Base-by-base conservation (phyloP, 37 sponge, comb jelly and placozoan species). In the Lycopodina hypogea region DNA sequence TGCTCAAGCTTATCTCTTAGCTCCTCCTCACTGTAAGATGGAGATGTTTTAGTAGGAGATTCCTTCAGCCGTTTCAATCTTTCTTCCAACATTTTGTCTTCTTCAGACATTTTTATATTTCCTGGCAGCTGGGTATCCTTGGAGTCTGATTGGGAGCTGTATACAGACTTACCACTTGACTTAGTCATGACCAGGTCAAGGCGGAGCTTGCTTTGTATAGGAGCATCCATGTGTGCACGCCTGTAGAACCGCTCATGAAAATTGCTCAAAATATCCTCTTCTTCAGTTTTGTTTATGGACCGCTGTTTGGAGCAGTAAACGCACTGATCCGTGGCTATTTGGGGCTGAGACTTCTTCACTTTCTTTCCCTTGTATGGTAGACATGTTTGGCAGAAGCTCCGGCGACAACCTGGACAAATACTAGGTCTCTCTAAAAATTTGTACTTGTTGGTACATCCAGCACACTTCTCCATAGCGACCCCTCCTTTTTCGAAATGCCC, bases 241-340 rank as follows among this genome's bases (percentile, higher is more conserved):
- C 84, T 80, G 68, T 92, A 84, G 51, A 76, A 92, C 18, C 85
- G 61, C 40, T 92, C 85, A 42, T 87, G 81, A 72, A 92, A 88
- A 57, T 87, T 87, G 33, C 80, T 69, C 48, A 92, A n/a, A 35
- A 84, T 80, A 40, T 81, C 88, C 15, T 38, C 72, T 33, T 92
- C 93, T 51, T 92, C 83, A 36, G 63, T 41, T 41, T 73, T 58
- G 45, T 63, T 88, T 22, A 42, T 36, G 21, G 75, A 36, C 61
- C 80, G 60, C 26, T 75, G 78, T 15, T 76, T 77, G 23, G 41
- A 32, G 59, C 88, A 87, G 72, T 87, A 87, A 23, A 87, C 82
- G 68, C 88, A 87, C 11, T 74, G 42, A 21, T 75, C 69, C 12
- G 35, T 26, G 1, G 68, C 75, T 30, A 32, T 69, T 21, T 48